These are phyloP conservation scores for Stenolophus ochropezus DNA, from an alignment of 2,888 invertebrate genomes.

Conservation along the genomic window DNA sequence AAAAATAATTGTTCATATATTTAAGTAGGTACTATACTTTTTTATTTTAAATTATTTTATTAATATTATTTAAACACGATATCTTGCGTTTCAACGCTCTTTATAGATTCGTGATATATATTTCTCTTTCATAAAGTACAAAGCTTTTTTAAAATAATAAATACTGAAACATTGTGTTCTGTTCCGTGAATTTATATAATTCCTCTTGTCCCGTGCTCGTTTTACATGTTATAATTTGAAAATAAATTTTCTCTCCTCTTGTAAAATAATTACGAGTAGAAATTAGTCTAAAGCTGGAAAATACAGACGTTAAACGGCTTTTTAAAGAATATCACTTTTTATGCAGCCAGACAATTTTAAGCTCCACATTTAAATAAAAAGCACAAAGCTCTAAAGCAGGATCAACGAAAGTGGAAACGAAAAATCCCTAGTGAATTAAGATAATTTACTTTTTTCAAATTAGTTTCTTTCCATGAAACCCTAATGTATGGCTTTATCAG, in stretches of 20 bases:
- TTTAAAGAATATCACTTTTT: conserved; percentile 55
- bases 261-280: conserved; percentile 9
- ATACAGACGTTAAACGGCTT: conserved; percentile 36
- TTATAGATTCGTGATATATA: no score
- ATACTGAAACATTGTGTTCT: background rate
- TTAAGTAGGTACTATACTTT: no score
- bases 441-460: conserved; percentile 45
- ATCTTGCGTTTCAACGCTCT: no score
- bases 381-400: conserved; percentile 55
- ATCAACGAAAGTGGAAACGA: conserved; percentile 48
- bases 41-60: no score
- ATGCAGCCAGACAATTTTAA: conserved; percentile 53
- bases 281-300: conserved; percentile 14
- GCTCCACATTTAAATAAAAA: conserved; percentile 58
- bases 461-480: conserved; percentile 37
- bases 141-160: background rate
- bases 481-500: conserved; percentile 18
- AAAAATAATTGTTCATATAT: no score
- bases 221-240: background rate
- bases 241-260: conserved; percentile 5
- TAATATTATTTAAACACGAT: no score
- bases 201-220: background rate
- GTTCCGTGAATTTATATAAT: no score
- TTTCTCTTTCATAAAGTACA: no score
- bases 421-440: conserved; percentile 53